Evolutionary conservation across 2,797 vertebrate species (phyloP).

Genomic region (Ictinia mississippiensis): DNA sequence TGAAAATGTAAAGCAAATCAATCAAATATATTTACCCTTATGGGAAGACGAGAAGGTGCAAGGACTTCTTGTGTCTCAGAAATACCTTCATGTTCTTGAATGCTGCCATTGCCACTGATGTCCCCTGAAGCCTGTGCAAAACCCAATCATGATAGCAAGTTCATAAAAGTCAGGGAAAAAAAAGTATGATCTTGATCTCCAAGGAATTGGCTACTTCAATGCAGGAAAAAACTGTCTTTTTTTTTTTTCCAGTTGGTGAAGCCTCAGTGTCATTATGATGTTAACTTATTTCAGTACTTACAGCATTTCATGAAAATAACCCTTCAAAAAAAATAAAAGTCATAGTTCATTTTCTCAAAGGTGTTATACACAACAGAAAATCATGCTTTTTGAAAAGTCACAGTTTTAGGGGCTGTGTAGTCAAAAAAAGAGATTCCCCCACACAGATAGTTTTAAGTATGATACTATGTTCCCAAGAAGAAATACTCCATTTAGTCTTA

Average conservation of each 20-base stretch:
- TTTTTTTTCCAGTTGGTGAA: not conserved
- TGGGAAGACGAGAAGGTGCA: slow-evolving; percentile 54
- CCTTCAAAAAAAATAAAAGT: not conserved
- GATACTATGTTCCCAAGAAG: not conserved
- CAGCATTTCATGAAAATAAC: not conserved
- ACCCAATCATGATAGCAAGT: not conserved
- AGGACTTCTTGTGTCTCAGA: slow-evolving; percentile 67
- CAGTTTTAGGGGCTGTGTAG: not conserved
- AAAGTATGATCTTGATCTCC: not conserved
- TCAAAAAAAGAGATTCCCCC: not conserved
- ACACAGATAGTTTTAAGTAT: not conserved
- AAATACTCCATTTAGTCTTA: not conserved
- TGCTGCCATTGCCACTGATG: slow-evolving; percentile 80
- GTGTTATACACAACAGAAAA: not conserved
- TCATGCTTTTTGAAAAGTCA: not conserved
- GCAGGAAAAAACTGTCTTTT: not conserved
- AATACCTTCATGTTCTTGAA: slow-evolving; percentile 76
- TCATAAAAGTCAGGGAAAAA: not conserved
- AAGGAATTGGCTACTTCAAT: not conserved
- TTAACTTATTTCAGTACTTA: not conserved
- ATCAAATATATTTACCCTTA: slow-evolving; percentile 31
- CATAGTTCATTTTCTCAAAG: not conserved
- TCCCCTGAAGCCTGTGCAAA: slow-evolving; percentile 87
- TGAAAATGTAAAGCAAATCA: not conserved
- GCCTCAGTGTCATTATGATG: not conserved